Evolutionary conservation across 2,888 invertebrate species (phyloP), one percentile per base, ranked within the genome.

Genomic region (Allacma fusca): DNA sequence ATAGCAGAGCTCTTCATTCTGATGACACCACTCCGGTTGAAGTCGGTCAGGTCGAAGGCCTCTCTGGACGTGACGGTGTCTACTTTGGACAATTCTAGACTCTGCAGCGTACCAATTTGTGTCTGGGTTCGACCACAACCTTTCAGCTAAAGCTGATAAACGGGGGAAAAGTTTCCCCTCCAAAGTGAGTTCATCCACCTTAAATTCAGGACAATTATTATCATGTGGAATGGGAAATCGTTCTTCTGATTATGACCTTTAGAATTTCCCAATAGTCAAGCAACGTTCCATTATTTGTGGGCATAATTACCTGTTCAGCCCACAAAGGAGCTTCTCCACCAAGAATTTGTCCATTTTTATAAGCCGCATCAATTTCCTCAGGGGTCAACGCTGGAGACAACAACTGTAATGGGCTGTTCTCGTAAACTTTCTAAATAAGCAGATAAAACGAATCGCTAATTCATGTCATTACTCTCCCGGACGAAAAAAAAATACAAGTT

Each of bases 311-410:
- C 88, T 94, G 95, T 86, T 96, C 96, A 0, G 93, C 91, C 96
- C 96, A 96, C 78, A 96, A 87, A 1, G 94, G 90, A 0, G 93
- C 94, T 86, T 95, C 95, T 0, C 91, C 91, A 19, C 95, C 95
- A 88, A 89, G 87, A 21, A 91, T 84, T 7, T 84, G 84, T 5
- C 83, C 81, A 4, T 76, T 26, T 24, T 78, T 29, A n/a, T 80
- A 71, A 13, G 82, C 83, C 16, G 68, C 34, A 4, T 75, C 71
- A 23, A 81, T 80, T 40, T 78, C 76, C 24, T 77, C 76, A 1
- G 12, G 50, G 70, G 64, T 77, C 13, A 81, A 78, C 0, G 78
- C 62, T 21, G 84, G 80, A 24, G 80, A 82, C 23, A 88, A 76
- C 80, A 94, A 90, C 12, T 86, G 85, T 28, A 89, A 87, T 0